Evolutionary conservation across 1,140 invertebrate species (phyloP), one percentile per base, ranked within the genome.

Genomic region (Nylanderia fulva): DNA sequence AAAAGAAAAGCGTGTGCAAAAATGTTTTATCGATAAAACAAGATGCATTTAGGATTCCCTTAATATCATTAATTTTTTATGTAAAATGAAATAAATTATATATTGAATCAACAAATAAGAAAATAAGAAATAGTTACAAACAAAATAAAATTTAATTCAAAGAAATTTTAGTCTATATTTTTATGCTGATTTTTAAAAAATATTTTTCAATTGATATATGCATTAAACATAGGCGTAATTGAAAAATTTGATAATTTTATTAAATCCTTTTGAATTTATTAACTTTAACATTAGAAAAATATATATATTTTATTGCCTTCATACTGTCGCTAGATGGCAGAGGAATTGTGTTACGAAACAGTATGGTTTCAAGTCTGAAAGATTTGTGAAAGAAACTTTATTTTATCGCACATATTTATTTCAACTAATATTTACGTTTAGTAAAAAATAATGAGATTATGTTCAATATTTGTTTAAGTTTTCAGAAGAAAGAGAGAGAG

Each of bases 301-400:
- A 69, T 7, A 21, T 7, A 24, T 48, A n/a, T 54, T 72, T 72
- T 56, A 36, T 54, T 13, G 33, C 1, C 0, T 42, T 42, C 7
- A 42, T 42, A 3, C 6, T 21, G n/a, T 7, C 48, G n/a, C 29
- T 72, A 72, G 69, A 72, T 72, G 69, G 69, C 69, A 33, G n/a
- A 56, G 24, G 11, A 7, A 54, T 72, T 72, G 15, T 33, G 7
- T 36, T 72, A 71, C 15, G 42, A 13, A 42, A 45, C 42, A 45
- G 11, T n/a, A n/a, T 45, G 2, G 11, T 11, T 29, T 11, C 21
- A 69, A 29, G 0, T 48, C 0, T 66, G 24, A 5, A 68, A 68
- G 5, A 18, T 18, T 54, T 54, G n/a, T n/a, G 3, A 42, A 42
- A 42, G 9, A 11, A 42, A 42, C 1, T 4, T 69, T 48, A 27